Evolutionary conservation across 2,797 vertebrate genomes (phyloP), one percentile per base, ranked within the genome.

Genomic region (Sebastiscus tertius): DNA sequence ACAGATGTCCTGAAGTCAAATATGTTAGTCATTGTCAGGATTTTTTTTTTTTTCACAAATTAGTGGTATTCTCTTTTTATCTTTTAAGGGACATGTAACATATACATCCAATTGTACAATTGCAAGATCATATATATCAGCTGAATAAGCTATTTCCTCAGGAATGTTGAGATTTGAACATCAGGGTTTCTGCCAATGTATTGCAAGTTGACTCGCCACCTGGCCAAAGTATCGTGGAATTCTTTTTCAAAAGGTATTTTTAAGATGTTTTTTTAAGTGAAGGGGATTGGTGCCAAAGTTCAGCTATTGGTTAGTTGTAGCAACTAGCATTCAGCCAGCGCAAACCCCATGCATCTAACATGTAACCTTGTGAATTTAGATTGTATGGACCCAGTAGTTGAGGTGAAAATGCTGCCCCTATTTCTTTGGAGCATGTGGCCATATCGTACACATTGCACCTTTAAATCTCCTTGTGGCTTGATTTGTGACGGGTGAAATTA

Each of bases 401-500:
- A 64, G 33, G 22, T 16, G 34, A 64, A 26, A 39, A n/a, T 64
- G 22, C 22, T 4, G 4, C 14, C 13, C 7, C 12, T 39, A 2
- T 39, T 39, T 64, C 12, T 39, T 39, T 39, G 34, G 22, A 8
- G 22, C 34, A 16, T 36, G 59, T 22, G 59, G 29, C 59, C 59
- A 33, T 61, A 36, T 64, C 34, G 12, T 22, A 39, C 61, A 63
- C 34, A 16, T 24, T 24, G 34, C 34, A 64, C 22, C 62, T 10
- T 54, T 39, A 7, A 55, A 68, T 59, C 36, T 71, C 22, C 20
- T 22, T n/a, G 42, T 66, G 36, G 66, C 49, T 81, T 14, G 0
- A 31, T 80, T 73, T 64, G 58, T 78, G 71, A 74, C 2, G 1
- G 12, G n/a, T 27, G 14, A 42, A 63, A 56, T 52, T 2, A 59